Base-by-base conservation (phyloP, 2,797 vertebrate genomes). In the Enteromius afrohamiltoni region DNA sequence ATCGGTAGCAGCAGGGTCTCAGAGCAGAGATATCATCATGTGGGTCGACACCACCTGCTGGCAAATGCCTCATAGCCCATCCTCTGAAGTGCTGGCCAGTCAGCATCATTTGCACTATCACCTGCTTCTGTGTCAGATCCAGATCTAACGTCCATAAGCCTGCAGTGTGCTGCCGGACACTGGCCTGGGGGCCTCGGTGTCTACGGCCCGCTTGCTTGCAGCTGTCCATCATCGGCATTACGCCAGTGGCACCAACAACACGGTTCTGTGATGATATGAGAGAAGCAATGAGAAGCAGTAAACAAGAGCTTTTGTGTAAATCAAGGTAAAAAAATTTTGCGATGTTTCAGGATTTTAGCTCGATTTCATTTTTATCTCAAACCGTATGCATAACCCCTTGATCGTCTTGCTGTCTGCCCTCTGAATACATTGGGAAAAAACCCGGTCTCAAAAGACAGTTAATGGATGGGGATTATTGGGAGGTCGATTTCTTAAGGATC, bases 1-100 rank as follows among this genome's bases (percentile, higher is more conserved):
- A 87, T 91, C 73, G 31, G 47, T 47, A 82, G 79, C 85, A 87
- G 86, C 87, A 65, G 45, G 82, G 81, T 80, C 86, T 68, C 81
- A 77, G 85, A 75, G 80, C 80, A 81, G 85, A 70, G 42, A 51
- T 58, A 53, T 67, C 26, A 70, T 70, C 6, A 2, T 10, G 29
- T 68, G 13, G 42, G 49, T 47, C 71, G 42, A 69, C 62, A 47
- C 62, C 42, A 53, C 45, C 45, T 69, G 65, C 47, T 58, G 60
- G 42, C 29, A 51, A 45, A 69, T 68, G 31, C 74, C 62, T 64
- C 34, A 11, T 19, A 49, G 80, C 47, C 47, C 16, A 47, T 68
- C 60, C 75, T 29, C 19, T 47, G 55, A 58, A 68, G 62, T 37
- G 21, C 21, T 42, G 8, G 73, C 65, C 64, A 82, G 71, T 74